A percentile compares a stretch with the other conserved stretches of the same genome.
These are phyloP conservation scores for Drusus annulatus DNA, from an alignment of 1,140 invertebrate genomes.

Conservation along the genomic window DNA sequence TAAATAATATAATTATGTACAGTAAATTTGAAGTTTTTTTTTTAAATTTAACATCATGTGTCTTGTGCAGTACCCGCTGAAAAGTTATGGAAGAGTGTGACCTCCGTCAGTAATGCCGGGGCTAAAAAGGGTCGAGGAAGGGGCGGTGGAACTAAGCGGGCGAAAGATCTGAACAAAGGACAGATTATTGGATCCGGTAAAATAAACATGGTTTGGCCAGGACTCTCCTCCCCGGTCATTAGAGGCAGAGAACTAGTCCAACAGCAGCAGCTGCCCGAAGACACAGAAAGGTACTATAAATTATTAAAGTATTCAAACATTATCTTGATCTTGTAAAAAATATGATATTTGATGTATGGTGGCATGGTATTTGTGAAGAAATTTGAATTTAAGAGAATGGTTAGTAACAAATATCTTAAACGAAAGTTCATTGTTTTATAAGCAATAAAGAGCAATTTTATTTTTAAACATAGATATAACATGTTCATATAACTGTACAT, in stretches of 20 bases:
- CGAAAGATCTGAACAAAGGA: constrained; percentile 91
- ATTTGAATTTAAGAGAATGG: no score
- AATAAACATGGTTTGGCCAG: constrained; percentile 92
- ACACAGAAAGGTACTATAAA: constrained; percentile 74
- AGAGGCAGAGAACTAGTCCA: constrained; percentile 83
- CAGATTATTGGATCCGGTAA: constrained; percentile 92
- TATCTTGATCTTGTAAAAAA: no score
- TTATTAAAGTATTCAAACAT: no score
- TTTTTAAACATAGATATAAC: no score
- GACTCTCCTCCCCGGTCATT: constrained; percentile 88
- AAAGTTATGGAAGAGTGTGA: constrained; percentile 94
- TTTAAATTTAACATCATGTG: background rate
- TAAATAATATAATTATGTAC: no score
- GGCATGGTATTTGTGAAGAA: no score
- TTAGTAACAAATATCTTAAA: no score
- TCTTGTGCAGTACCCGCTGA: constrained; percentile 79
- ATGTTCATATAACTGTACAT: no score
- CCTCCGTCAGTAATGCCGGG: constrained; percentile 96
- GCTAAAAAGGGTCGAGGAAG: constrained; percentile 94
- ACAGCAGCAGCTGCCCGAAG: constrained; percentile 79
- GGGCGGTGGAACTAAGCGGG: constrained; percentile 79
- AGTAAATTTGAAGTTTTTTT: no score
- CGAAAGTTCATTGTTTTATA: no score
- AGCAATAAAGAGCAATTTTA: no score
- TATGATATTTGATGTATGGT: no score